Evolutionary conservation across 2,113 vertebrate genomes (phyloP).

Genomic region (Guaruba guarouba): DNA sequence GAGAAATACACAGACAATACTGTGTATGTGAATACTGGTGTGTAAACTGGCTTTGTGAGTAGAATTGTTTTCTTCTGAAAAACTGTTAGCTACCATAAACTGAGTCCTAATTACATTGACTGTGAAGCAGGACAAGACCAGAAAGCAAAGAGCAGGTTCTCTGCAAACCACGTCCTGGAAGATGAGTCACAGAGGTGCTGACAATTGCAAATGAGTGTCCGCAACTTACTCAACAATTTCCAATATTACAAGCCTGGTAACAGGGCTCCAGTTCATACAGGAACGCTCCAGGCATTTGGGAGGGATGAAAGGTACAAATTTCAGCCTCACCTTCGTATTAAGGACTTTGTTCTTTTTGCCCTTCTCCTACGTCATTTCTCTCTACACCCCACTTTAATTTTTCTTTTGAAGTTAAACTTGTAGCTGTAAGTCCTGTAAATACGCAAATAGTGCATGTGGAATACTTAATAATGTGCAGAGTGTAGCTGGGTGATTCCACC

Average conservation of each 20-base stretch:
- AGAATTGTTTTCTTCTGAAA: neutral
- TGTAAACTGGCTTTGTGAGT: neutral
- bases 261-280: neutral
- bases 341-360: neutral
- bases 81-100: neutral
- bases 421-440: neutral
- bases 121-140: neutral
- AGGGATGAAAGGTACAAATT: neutral
- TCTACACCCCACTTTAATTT: neutral
- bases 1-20: neutral
- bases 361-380: neutral
- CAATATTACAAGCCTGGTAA: neutral
- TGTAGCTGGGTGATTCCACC: neutral
- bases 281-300: neutral
- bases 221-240: neutral
- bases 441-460: neutral
- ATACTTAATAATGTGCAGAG: neutral
- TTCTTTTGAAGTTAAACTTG: neutral
- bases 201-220: neutral
- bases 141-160: neutral
- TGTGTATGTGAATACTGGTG: neutral
- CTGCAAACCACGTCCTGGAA: neutral
- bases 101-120: neutral
- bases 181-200: neutral
- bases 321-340: neutral